Evolutionary conservation across 1,140 invertebrate species (phyloP), one percentile per base, ranked within the genome.

Genomic region (Brachionus rubens): DNA sequence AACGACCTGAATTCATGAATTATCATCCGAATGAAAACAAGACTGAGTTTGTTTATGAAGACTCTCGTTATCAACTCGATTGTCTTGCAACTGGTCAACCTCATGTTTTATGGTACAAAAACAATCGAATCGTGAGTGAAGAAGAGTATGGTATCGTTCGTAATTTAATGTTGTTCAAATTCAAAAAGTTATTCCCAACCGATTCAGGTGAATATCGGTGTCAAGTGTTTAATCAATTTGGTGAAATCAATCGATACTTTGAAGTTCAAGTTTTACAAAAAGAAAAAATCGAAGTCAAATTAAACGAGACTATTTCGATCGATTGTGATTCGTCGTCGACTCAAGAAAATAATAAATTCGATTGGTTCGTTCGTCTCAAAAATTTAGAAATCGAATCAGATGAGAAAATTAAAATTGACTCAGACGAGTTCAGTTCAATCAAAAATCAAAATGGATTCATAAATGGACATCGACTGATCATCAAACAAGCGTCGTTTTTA

Each of bases 161-260:
- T 21, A 65, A 65, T 41, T 41, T 41, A 26, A 65, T 65, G 59
- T 21, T 6, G 10, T 43, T 65, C 41, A 65, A 65, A 46, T 24
- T 65, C 33, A 43, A 28, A 21, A 10, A 43, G 41, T 26, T 65
- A 43, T 24, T 65, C 3, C 10, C 19, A 14, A n/a, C 19, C 6
- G 59, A 65, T 43, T 65, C 59, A 2, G 59, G 40, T n/a, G 19
- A 21, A 24, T 65, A 46, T 12, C 6, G 36, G 4, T 65, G 59
- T 65, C 36, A 65, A 65, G 59, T 65, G 7, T 26, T 28, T 21
- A 65, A 65, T 28, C 16, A 43, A 65, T 21, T 24, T 28, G 59
- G 59, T 26, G 19, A 41, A 24, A 65, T 65, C 21, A 65, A 43
- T 65, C 33, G 40, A 12, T 2, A 5, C 12, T 65, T 65, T 9